These are phyloP conservation scores for Cataglyphis hispanica DNA, from an alignment of 1,140 invertebrate species.

Conservation along the genomic window DNA sequence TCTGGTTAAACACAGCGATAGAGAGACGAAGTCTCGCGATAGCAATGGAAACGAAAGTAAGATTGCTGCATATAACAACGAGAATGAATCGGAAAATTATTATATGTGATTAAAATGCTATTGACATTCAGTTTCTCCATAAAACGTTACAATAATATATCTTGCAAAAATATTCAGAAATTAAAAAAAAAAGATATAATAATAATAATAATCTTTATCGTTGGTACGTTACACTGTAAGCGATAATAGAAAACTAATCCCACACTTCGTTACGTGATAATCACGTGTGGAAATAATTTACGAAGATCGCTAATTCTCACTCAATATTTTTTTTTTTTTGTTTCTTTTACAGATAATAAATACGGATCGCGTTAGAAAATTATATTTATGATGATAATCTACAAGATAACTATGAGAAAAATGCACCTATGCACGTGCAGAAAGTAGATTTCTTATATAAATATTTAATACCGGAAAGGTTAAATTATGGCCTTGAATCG, in stretches of 20 bases:
- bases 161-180: too few species aligned
- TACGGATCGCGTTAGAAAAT: too few species aligned
- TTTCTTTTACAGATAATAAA: too few species aligned
- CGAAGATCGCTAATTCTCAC: background rate
- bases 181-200: too few species aligned
- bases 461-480: background rate
- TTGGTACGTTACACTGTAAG: too few species aligned
- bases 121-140: background rate
- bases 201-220: too few species aligned
- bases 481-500: background rate
- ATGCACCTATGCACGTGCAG: too few species aligned
- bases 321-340: too few species aligned
- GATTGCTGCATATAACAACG: background rate
- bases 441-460: background rate
- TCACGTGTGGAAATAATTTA: background rate
- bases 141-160: too few species aligned
- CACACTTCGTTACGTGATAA: background rate
- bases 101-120: background rate
- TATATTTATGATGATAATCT: too few species aligned
- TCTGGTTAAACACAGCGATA: background rate
- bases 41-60: background rate
- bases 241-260: too few species aligned
- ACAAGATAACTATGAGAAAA: too few species aligned
- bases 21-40: background rate
- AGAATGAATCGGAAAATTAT: background rate